Base-by-base conservation (phyloP, 2,797 vertebrate species). In the Lacerta viridis region DNA sequence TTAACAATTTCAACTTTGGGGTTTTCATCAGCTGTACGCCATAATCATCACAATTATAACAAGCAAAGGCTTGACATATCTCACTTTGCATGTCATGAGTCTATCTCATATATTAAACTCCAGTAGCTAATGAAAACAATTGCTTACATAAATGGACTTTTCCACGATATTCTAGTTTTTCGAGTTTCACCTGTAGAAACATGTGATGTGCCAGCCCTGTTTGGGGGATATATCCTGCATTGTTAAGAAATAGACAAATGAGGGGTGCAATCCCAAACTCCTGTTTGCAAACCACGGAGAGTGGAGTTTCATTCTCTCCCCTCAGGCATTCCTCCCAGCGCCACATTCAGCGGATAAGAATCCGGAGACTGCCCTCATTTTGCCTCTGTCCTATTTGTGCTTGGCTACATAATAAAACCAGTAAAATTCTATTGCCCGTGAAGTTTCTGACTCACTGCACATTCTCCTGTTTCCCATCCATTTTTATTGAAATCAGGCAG, bases 401-500 rank as follows among this genome's bases (percentile, higher is more conserved):
- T 36, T 64, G 50, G 79, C 86, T 90, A 84, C 86, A 15, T 84
- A 69, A 91, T 82, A 88, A 90, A 88, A 61, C 1, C 78, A 78
- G 89, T 87, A 83, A 92, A 92, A 83, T 9, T 93, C 92, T 92
- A 71, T 95, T 93, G 86, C 85, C 80, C 90, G 79, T 55, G 80
- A 90, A 69, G 88, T 10, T 91, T 85, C 83, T 89, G 7, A 1
- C 85, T 91, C 90, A 10, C 72, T 84, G 92, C 87, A 85, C 84
- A 92, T 95, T 95, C 94, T 90, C 93, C 88, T 90, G 90, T 25
- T 93, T 93, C 4, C 87, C 78, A 89, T 91, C 93, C 94, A 87
- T 93, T 95, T 95, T 94, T 95, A 94, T 88, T 92, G 88, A 95
- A 94, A 94, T 89, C 90, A 92, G 90, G 88, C 27, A 1, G 91